Percentiles rank a stretch among this genome's conserved stretches.
Evolutionary conservation across 2,888 invertebrate species (phyloP).

Genomic region (Heliconius erato): DNA sequence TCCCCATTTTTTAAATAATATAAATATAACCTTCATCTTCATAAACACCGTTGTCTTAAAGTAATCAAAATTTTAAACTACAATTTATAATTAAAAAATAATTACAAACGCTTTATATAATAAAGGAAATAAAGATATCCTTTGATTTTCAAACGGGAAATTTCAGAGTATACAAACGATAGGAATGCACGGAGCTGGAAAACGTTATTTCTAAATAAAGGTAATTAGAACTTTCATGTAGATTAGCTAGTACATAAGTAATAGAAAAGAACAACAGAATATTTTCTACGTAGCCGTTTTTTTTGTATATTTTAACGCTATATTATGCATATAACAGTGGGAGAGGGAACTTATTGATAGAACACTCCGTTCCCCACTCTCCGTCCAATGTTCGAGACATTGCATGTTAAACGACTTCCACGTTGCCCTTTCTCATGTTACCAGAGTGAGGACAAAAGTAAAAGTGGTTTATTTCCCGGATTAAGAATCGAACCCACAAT

Average conservation of each 20-base stretch:
- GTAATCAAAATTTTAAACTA: too few species aligned
- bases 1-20: too few species aligned
- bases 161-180: neutral
- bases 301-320: neutral
- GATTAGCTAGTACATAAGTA: neutral
- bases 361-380: neutral
- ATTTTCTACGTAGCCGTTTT: too few species aligned
- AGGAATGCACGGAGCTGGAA: neutral
- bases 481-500: too few species aligned
- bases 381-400: neutral
- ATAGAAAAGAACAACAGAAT: neutral
- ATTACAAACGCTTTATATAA: neutral
- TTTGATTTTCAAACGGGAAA: slow-evolving; percentile 2
- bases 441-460: too few species aligned
- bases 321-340: neutral
- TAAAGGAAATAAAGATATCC: neutral
- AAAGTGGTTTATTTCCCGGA: too few species aligned
- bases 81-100: neutral
- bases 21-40: too few species aligned
- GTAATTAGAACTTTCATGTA: slow-evolving; percentile 14
- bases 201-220: slow-evolving; percentile 5
- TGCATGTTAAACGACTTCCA: too few species aligned
- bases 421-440: too few species aligned
- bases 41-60: too few species aligned
- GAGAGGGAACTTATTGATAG: too few species aligned